Evolutionary conservation across 2,797 vertebrate genomes (phyloP).

Genomic region (Gymnoscopelus braueri): DNA sequence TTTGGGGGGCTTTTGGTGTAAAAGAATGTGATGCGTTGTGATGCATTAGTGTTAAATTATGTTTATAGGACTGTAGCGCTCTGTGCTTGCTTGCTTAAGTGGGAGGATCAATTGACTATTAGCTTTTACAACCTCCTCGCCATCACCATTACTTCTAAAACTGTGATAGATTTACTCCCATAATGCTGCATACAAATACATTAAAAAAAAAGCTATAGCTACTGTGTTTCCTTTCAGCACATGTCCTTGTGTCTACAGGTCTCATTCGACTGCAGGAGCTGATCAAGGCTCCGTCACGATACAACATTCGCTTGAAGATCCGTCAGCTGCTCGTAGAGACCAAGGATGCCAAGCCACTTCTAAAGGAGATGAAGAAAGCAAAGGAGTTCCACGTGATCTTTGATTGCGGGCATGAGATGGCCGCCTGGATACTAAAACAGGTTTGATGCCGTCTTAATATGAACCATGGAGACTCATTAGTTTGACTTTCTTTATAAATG

Average conservation of each 20-base stretch:
- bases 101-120: conserved; percentile 70
- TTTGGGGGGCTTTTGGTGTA: conserved; percentile 51
- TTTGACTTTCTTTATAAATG: conserved; percentile 2
- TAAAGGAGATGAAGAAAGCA: conserved; percentile 99
- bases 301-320: conserved; percentile 97
- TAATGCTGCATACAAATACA: conserved; percentile 30
- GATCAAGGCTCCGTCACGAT: conserved; percentile 97
- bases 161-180: conserved; percentile 66
- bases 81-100: conserved; percentile 66
- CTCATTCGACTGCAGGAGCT: conserved; percentile 98
- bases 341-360: conserved; percentile 96
- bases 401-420: conserved; percentile 98
- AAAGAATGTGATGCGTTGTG: conserved; percentile 57
- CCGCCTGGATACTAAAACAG: conserved; percentile 97
- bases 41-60: conserved; percentile 58
- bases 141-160: conserved; percentile 59
- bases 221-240: not conserved
- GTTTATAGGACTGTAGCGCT: conserved; percentile 66
- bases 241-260: conserved; percentile 79
- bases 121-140: conserved; percentile 62
- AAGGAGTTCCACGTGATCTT: conserved; percentile 99
- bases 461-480: conserved; percentile 20
- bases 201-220: not conserved
- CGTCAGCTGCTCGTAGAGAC: conserved; percentile 95
- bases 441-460: conserved; percentile 54